Percentiles rank a stretch among this genome's conserved stretches.
Conservation (phyloP, 2,113 vertebrate genomes). For the Phalacrocorax pelagicus region DNA sequence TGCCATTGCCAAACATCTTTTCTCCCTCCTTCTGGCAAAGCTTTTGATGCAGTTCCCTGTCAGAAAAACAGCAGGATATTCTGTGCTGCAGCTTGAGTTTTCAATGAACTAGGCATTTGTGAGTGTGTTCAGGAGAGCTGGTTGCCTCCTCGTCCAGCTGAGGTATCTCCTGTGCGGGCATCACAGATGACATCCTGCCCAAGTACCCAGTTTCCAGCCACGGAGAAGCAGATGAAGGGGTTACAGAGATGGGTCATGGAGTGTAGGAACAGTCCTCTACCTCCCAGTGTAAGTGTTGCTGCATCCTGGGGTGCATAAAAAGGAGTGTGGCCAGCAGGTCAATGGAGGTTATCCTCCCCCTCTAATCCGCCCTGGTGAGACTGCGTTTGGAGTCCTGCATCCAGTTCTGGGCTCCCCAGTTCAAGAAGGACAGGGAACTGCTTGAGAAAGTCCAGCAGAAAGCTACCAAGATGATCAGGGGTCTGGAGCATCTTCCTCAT, state of each 20-base stretch:
- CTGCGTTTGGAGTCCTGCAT: no score
- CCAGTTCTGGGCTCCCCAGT: no score
- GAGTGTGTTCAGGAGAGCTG: background rate
- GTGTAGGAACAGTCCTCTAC: background rate
- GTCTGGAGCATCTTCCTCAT: no score
- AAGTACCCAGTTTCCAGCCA: background rate
- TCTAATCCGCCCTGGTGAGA: no score
- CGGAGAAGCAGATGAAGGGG: background rate
- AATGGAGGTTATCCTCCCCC: no score
- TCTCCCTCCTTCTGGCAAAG: background rate
- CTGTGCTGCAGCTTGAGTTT: background rate
- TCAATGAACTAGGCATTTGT: background rate
- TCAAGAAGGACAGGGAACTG: no score
- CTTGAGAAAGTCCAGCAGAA: no score
- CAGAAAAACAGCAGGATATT: background rate
- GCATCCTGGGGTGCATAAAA: no score
- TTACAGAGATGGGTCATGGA: background rate
- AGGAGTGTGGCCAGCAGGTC: no score
- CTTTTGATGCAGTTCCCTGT: background rate
- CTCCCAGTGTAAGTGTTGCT: background rate
- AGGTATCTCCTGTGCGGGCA: background rate
- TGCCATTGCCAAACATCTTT: accelerated
- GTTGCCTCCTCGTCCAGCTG: background rate
- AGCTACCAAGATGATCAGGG: no score
- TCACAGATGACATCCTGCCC: background rate